These are phyloP conservation scores for Heliothis virescens DNA, from an alignment of 1,140 invertebrate genomes.

Conservation along the genomic window DNA sequence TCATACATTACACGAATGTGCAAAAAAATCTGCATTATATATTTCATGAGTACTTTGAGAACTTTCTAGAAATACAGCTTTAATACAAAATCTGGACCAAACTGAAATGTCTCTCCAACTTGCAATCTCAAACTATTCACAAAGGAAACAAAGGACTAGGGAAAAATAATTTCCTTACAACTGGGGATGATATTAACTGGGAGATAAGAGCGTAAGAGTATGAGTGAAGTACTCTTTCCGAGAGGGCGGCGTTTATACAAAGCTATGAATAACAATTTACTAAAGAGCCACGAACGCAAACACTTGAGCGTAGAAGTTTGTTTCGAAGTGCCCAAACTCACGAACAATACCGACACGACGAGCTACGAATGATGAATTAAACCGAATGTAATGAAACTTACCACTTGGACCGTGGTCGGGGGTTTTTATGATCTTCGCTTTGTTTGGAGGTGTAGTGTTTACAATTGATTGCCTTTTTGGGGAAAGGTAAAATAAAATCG, in stretches of 20 bases:
- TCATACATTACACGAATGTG: neutral
- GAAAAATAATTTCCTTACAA: slow-evolving; percentile 74
- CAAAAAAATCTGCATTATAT: too few relatives aligned
- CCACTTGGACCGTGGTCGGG: neutral
- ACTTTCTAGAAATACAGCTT: slow-evolving; percentile 8
- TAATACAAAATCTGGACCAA: slow-evolving; percentile 8
- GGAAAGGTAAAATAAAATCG: neutral
- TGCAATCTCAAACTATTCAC: slow-evolving; percentile 55
- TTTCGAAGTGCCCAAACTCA: slow-evolving; percentile 82
- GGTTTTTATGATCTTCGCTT: slow-evolving; percentile 10
- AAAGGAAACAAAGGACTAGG: slow-evolving; percentile 58
- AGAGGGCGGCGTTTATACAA: slow-evolving; percentile 76
- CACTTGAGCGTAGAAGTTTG: slow-evolving; percentile 81
- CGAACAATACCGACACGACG: slow-evolving; percentile 76
- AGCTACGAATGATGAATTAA: slow-evolving; percentile 66
- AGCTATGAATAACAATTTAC: slow-evolving; percentile 85
- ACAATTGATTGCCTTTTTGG: neutral
- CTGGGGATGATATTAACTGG: slow-evolving; percentile 73
- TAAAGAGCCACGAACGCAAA: slow-evolving; percentile 80
- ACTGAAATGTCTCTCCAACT: slow-evolving; percentile 37
- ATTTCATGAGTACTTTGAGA: neutral
- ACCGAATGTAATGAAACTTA: slow-evolving; percentile 39
- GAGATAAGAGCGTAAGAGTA: slow-evolving; percentile 79
- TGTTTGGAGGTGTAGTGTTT: slow-evolving; percentile 1
- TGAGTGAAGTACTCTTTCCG: slow-evolving; percentile 79